Conservation (phyloP, 2,888 invertebrate genomes). For the Argyra leucocephala region DNA sequence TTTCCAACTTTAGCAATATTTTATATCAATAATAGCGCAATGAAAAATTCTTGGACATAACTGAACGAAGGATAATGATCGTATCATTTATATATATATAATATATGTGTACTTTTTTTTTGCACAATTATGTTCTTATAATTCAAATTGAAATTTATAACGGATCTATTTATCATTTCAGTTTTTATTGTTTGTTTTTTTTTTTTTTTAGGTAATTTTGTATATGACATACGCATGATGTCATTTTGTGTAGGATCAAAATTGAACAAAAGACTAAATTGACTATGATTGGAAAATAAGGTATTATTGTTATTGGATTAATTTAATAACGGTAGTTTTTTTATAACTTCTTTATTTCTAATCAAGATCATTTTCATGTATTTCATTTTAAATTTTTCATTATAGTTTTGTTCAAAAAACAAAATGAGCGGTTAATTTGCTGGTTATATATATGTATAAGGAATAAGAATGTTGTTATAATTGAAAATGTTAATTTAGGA, state of each 20-base stretch:
- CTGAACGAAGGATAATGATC: not conserved
- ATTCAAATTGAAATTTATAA: not conserved
- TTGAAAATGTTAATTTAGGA: too few relatives aligned
- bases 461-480: too few relatives aligned
- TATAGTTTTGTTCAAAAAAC: too few relatives aligned
- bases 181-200: too few relatives aligned
- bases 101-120: not conserved
- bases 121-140: not conserved
- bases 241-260: not conserved
- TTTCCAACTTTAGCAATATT: not conserved
- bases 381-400: too few relatives aligned
- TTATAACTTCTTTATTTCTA: too few relatives aligned
- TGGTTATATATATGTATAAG: too few relatives aligned
- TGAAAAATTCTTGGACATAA: not conserved
- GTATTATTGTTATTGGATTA: slow-evolving; percentile 1
- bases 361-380: too few relatives aligned
- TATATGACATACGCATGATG: too few relatives aligned
- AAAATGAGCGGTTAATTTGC: too few relatives aligned
- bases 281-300: not conserved
- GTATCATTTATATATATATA: not conserved
- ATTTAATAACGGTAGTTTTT: not conserved
- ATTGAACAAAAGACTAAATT: not conserved
- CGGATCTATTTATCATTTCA: too few relatives aligned
- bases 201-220: too few relatives aligned
- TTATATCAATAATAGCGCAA: not conserved